A percentile compares a stretch with the other conserved stretches of the same genome.
Evolutionary conservation across 2,797 vertebrate genomes (phyloP).

Genomic region (Aythya fuligula): DNA sequence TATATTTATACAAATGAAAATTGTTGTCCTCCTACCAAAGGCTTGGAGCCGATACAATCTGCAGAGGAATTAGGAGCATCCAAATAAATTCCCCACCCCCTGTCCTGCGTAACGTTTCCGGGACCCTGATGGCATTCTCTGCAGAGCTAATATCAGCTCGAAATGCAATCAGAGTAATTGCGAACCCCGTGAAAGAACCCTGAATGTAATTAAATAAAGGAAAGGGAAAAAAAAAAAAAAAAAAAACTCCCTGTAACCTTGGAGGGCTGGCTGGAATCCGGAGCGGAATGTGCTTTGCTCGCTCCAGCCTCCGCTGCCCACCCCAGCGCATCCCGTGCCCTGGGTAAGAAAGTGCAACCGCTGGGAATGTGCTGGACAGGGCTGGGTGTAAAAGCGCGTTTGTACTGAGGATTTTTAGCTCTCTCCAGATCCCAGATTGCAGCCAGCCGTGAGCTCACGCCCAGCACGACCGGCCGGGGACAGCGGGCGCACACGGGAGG

Average conservation of each 20-base stretch:
- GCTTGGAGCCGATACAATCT: neutral
- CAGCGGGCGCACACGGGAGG: neutral
- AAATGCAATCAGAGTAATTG: neutral
- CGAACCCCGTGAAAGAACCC: neutral
- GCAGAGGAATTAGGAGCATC: constrained; percentile 30
- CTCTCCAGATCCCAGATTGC: neutral
- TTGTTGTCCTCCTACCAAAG: neutral
- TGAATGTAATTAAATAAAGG: constrained; percentile 14
- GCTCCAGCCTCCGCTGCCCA: neutral
- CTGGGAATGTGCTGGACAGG: neutral
- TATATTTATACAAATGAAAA: neutral
- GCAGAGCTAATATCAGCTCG: neutral
- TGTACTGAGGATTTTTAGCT: neutral
- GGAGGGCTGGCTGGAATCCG: constrained; percentile 42
- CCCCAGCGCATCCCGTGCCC: neutral
- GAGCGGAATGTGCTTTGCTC: constrained; percentile 13
- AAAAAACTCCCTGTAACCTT: neutral
- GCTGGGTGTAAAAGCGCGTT: neutral
- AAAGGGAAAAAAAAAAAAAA: neutral
- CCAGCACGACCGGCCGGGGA: neutral
- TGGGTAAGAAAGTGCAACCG: neutral
- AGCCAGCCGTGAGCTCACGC: neutral
- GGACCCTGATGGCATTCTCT: neutral
- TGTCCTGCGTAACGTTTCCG: neutral
- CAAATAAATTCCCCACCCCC: neutral